These are phyloP conservation scores for Propithecus coquereli DNA, from an alignment of 2,113 vertebrate genomes.

Conservation along the genomic window DNA sequence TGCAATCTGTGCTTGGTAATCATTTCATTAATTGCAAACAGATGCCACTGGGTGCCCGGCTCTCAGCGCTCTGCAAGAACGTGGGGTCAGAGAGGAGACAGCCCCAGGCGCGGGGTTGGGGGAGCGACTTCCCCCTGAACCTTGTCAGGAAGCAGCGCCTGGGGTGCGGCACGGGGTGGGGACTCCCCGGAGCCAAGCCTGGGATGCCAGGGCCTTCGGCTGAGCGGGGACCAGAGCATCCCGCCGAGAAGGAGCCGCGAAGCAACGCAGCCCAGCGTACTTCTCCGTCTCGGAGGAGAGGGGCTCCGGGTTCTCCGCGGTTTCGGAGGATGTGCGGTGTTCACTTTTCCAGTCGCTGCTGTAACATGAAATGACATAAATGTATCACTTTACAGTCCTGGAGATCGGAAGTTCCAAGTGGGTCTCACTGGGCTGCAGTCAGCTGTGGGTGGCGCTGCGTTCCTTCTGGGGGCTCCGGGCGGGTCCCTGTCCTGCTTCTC, in stretches of 20 bases:
- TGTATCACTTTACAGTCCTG: rapidly evolving
- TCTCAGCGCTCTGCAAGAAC: background rate
- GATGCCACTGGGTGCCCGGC: background rate
- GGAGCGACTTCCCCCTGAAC: background rate
- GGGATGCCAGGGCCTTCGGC: background rate
- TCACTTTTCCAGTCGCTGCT: rapidly evolving
- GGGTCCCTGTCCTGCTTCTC: background rate
- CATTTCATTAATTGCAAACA: constrained; percentile 60
- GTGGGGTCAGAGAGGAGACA: background rate
- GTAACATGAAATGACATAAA: rapidly evolving
- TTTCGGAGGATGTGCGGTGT: rapidly evolving
- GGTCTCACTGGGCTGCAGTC: rapidly evolving
- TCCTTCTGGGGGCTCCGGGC: background rate
- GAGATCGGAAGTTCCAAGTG: rapidly evolving
- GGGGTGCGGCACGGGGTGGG: rapidly evolving
- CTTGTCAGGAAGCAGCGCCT: background rate
- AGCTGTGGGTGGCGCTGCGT: rapidly evolving
- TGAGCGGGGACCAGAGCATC: rapidly evolving
- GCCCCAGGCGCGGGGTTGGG: rapidly evolving
- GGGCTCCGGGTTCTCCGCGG: rapidly evolving
- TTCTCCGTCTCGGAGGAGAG: rapidly evolving
- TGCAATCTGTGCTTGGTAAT: background rate
- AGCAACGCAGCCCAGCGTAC: rapidly evolving
- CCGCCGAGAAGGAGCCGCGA: rapidly evolving
- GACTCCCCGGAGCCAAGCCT: background rate